Evolutionary conservation across 2,797 vertebrate species (phyloP).

Genomic region (Neopelma chrysocephalum): DNA sequence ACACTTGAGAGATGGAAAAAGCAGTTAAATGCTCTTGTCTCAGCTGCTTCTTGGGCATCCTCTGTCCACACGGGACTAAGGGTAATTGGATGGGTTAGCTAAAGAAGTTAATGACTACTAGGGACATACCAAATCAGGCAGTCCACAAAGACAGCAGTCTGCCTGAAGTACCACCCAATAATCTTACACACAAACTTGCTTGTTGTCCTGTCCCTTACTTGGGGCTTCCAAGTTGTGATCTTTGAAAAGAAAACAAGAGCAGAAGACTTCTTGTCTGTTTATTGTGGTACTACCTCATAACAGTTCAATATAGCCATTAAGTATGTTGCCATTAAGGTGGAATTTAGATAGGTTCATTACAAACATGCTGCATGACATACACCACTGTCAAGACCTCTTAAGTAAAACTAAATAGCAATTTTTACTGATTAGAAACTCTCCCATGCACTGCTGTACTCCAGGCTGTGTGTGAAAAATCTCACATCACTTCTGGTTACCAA

Average conservation of each 20-base stretch:
- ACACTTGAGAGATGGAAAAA: background rate
- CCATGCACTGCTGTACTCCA: background rate
- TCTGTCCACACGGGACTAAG: background rate
- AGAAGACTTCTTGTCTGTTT: background rate
- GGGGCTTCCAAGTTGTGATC: background rate
- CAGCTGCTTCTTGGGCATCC: background rate
- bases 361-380: background rate
- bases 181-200: background rate
- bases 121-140: background rate
- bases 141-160: rapidly evolving
- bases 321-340: background rate
- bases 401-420: background rate
- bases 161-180: rapidly evolving
- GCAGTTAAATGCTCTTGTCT: background rate
- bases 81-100: background rate
- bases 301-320: background rate
- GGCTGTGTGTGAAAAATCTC: background rate
- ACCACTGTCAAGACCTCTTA: background rate
- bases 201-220: background rate
- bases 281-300: background rate
- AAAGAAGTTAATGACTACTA: background rate
- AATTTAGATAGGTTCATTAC: background rate
- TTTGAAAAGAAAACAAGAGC: background rate
- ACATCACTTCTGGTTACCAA: background rate
- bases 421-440: background rate